Percentiles rank a stretch among this genome's conserved stretches.
phyloP scores from a whole-genome alignment of 2,888 invertebrate species.

The Acrobasis consociella region DNA sequence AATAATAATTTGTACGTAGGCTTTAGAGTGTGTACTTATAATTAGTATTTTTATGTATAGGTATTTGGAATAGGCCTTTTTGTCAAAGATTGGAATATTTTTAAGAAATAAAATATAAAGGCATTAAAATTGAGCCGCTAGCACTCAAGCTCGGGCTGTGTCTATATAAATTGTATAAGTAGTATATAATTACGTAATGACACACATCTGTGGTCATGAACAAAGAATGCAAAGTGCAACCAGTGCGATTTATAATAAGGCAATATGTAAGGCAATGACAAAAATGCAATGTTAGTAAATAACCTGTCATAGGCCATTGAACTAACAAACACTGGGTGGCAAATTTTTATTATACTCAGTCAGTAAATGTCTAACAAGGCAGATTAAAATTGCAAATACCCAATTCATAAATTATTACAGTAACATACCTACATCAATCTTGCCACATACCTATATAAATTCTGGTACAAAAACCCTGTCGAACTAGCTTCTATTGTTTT shows the following conservation, averaged over 20 bases:
- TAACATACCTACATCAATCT: no score
- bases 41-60: no score
- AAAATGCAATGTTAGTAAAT: not conserved
- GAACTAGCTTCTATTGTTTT: no score
- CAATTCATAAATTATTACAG: not conserved
- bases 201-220: not conserved
- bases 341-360: not conserved
- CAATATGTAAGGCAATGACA: not conserved
- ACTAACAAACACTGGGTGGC: slow-evolving; percentile 5
- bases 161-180: not conserved
- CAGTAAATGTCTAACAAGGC: not conserved
- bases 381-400: not conserved
- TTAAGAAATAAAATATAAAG: no score
- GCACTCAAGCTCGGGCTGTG: no score
- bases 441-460: no score
- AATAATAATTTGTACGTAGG: no score
- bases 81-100: no score
- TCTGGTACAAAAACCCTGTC: no score
- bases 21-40: no score
- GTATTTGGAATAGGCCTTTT: no score
- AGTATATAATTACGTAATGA: not conserved
- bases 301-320: slow-evolving; percentile 12
- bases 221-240: slow-evolving; percentile 1
- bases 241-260: not conserved
- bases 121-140: no score